Evolutionary conservation across 2,797 vertebrate species (phyloP), one percentile per base, ranked within the genome.

Genomic region (Gymnoscopelus microlampas): DNA sequence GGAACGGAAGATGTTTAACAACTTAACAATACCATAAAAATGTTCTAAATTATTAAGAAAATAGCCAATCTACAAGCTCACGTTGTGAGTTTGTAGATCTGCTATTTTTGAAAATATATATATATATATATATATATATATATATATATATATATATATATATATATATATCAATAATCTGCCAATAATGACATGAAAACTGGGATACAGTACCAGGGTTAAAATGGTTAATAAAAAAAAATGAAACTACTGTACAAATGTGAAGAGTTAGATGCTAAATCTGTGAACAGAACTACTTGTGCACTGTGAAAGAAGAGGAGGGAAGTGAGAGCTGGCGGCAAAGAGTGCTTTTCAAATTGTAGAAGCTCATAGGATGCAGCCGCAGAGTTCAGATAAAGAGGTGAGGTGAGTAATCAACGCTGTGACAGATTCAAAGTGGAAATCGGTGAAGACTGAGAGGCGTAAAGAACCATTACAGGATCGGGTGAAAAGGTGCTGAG

Each of bases 351-450:
- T 49, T 4, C 56, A 74, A 70, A 14, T 62, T 63, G 71, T 47
- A 24, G 14, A 54, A 53, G 59, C 39, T 14, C 12, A 66, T 19
- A 44, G 39, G 0, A 50, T 0, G 4, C 6, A 59, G 6, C 49
- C 51, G 23, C 19, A 53, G 56, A 72, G 24, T 12, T 70, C 63
- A 70, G 56, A 79, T 57, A 55, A 29, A 63, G 13, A 24, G 0
- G 53, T 44, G 69, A 85, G 54, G 63, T 44, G 54, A 66, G 23
- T 11, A 15, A 66, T 0, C 73, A 65, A 70, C 19, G 64, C 1
- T 14, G 2, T 5, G 71, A 78, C 47, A 75, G 54, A 15, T 15
- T 81, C 48, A 29, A 78, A 71, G 66, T 75, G 73, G 55, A 61
- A 71, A 54, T 74, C 44, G 3, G 68, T 66, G 74, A 56, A 61